These are phyloP conservation scores for Crocallis elinguaria DNA, from an alignment of 2,888 invertebrate species.

Conservation along the genomic window DNA sequence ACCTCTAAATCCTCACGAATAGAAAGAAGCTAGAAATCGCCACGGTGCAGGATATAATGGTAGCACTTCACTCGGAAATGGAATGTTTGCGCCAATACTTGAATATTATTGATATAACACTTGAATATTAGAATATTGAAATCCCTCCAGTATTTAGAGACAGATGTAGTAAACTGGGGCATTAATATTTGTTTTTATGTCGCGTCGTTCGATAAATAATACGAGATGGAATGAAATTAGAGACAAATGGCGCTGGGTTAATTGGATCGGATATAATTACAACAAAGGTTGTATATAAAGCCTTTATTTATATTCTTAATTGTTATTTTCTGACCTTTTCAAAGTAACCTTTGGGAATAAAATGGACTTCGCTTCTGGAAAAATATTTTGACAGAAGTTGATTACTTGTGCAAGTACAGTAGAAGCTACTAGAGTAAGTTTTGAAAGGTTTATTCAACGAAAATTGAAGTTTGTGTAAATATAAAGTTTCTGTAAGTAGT, in stretches of 20 bases:
- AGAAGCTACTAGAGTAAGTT: too few species aligned
- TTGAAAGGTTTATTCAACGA: too few species aligned
- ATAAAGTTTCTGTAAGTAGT: background rate
- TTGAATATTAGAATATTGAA: constrained; percentile 61
- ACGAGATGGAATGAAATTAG: constrained; percentile 5
- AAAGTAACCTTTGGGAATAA: background rate
- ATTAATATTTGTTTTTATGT: constrained; percentile 27
- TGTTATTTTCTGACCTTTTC: constrained; percentile 13
- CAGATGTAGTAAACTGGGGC: constrained; percentile 34
- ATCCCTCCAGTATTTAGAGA: constrained; percentile 43
- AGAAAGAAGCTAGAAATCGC: constrained; percentile 35
- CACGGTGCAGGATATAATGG: constrained; percentile 47
- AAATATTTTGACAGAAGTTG: background rate
- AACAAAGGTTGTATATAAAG: constrained; percentile 6
- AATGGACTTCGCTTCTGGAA: background rate
- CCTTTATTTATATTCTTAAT: background rate
- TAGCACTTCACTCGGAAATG: constrained; percentile 54
- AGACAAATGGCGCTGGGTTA: constrained; percentile 1
- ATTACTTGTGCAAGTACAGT: background rate
- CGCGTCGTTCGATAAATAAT: constrained; percentile 4
- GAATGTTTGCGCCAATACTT: constrained; percentile 72
- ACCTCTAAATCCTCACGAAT: constrained; percentile 34
- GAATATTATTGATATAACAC: constrained; percentile 69
- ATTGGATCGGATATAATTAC: constrained; percentile 4
- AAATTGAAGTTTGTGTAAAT: background rate